These are phyloP conservation scores for Euzetes globulus DNA, from an alignment of 2,888 invertebrate species.

Conservation along the genomic window DNA sequence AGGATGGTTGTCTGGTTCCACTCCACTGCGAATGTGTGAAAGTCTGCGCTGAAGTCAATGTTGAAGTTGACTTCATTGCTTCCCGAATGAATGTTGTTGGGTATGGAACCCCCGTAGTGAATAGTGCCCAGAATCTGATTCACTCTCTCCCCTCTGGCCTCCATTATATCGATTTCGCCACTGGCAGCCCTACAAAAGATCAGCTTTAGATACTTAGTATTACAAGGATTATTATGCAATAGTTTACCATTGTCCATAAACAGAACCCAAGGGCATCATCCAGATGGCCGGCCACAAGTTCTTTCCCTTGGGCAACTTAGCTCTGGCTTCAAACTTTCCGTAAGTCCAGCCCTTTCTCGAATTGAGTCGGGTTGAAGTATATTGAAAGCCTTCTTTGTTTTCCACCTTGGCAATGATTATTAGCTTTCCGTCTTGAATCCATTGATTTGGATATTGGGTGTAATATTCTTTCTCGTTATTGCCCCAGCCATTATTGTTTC, in stretches of 20 bases:
- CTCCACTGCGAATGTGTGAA: conserved; percentile 60
- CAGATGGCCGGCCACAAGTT: conserved; percentile 65
- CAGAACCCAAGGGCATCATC: conserved; percentile 59
- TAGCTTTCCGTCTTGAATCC: conserved; percentile 5
- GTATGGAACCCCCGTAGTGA: conserved; percentile 60
- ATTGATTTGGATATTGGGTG: not conserved
- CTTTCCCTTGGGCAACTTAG: conserved; percentile 63
- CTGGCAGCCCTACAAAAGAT: conserved; percentile 49
- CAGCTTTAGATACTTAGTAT: not conserved
- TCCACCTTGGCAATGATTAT: conserved; percentile 23
- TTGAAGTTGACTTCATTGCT: conserved; percentile 42
- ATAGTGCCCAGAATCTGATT: conserved; percentile 52
- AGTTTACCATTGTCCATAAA: conserved; percentile 62
- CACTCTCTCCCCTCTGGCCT: conserved; percentile 57
- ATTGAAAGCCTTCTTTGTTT: not conserved
- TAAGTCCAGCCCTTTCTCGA: conserved; percentile 47
- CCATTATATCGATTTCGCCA: conserved; percentile 65
- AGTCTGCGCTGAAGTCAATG: conserved; percentile 51
- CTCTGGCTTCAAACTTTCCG: conserved; percentile 58
- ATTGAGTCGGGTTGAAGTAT: conserved; percentile 20
- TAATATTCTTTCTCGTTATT: conserved; percentile 7
- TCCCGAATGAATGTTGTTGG: conserved; percentile 55
- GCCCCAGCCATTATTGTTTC: not conserved
- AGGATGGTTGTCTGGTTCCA: conserved; percentile 58
- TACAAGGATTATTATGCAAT: not conserved